Base-by-base conservation (phyloP, 1,140 invertebrate genomes). In the Caenorhabditis tropicalis region DNA sequence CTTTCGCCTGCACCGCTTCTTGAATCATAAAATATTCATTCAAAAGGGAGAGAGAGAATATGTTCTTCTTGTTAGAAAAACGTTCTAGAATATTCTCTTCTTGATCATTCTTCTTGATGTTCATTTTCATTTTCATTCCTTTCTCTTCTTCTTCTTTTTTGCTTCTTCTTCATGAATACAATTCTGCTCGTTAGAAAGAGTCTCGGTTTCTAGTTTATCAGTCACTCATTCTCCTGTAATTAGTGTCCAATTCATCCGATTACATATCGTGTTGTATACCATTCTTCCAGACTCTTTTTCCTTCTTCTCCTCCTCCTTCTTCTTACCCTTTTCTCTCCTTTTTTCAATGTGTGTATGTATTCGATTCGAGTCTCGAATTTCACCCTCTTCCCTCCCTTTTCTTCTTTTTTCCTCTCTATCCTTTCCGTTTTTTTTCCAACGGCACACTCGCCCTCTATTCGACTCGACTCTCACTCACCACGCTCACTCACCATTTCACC, bases 301-400 rank as follows among this genome's bases (percentile, higher is more conserved):
- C 21, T 81, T 81, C 79, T 53, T 56, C 31, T 80, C 24, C 4
- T 29, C 79, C 48, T 81, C 31, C 46, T 70, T 31, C 29, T 29
- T 51, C 79, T 49, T 10, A 6, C 56, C 56, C 31, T 51, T 60
- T 58, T 39, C 29, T 33, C 24, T 21, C 36, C 29, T 51, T 51
- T 81, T 56, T 51, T 81, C 51, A 51, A 51, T 81, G 48, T 51
- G 48, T 48, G 15, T 58, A 82, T 58, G 81, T 48, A 65, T 46
- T 48, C 81, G 33, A 48, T 39, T 82, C 81, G 81, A 27, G 58
- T 81, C 43, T 82, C 79, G 48, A 51, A 56, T 56, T 51, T 53
- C 79, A 56, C 39, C 48, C 48, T 53, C 79, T 56, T 51, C 51
- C 48, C 58, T 39, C 27, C 49, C 39, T 39, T 48, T 39, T 49